Evolutionary conservation across 2,888 invertebrate species (phyloP).

Genomic region (Epirrhoe tristata): DNA sequence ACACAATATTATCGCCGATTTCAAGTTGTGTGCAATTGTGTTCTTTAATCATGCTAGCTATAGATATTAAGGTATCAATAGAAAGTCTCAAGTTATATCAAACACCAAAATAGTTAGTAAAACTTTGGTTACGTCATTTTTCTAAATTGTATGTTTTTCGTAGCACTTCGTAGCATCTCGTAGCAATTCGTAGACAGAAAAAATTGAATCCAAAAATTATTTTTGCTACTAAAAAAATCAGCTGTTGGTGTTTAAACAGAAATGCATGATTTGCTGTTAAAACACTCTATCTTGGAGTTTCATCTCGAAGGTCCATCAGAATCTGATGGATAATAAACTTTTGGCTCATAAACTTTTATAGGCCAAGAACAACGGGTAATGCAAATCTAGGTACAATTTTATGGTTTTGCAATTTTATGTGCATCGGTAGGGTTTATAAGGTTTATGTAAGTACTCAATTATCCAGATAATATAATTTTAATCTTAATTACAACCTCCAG

Average conservation of each 20-base stretch:
- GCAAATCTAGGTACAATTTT: slow-evolving; percentile 12
- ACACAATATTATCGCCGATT: no score
- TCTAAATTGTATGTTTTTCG: slow-evolving; percentile 31
- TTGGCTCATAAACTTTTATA: slow-evolving; percentile 15
- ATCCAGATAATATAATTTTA: not conserved
- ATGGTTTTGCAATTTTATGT: slow-evolving; percentile 4
- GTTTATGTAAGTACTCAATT: not conserved
- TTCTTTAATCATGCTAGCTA: no score
- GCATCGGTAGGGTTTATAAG: not conserved
- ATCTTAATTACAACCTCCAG: not conserved
- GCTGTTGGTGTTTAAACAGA: not conserved
- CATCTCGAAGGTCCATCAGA: slow-evolving; percentile 6
- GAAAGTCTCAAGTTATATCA: slow-evolving; percentile 6
- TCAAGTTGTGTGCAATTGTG: no score
- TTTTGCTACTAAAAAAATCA: not conserved
- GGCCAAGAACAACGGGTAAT: slow-evolving; percentile 34
- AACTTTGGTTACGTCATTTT: slow-evolving; percentile 19
- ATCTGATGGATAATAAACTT: no score
- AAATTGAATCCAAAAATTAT: slow-evolving; percentile 14
- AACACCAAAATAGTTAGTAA: slow-evolving; percentile 12
- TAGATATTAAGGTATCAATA: not conserved
- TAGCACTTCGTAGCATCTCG: slow-evolving; percentile 42
- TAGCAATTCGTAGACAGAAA: slow-evolving; percentile 37
- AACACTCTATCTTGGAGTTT: not conserved
- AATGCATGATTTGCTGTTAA: not conserved